Conservation (phyloP, 2,113 vertebrate genomes). For the Chiloscyllium plagiosum region DNA sequence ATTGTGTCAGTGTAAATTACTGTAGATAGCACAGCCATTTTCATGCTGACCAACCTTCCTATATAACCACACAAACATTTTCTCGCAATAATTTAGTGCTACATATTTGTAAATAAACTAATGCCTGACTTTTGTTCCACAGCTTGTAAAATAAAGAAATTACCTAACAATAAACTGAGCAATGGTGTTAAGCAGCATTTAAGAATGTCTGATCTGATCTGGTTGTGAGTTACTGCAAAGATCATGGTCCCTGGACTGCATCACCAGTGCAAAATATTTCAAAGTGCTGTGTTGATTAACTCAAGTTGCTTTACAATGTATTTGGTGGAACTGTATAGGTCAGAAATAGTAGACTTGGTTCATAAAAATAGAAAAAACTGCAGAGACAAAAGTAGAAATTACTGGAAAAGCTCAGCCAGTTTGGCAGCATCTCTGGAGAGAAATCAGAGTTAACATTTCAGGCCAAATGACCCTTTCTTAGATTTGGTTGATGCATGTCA, state of each 20-base stretch:
- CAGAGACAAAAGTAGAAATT: too few relatives aligned
- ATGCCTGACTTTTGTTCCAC: background rate
- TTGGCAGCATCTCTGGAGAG: too few relatives aligned
- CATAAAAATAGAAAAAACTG: too few relatives aligned
- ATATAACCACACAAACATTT: background rate
- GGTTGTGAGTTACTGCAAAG: background rate
- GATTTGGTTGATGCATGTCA: background rate
- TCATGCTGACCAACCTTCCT: background rate
- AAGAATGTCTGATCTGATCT: conserved; percentile 19
- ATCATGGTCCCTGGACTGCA: background rate
- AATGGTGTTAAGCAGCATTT: background rate
- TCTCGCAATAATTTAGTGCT: background rate
- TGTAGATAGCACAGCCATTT: background rate
- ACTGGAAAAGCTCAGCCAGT: too few relatives aligned
- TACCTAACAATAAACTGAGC: background rate
- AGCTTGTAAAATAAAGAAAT: background rate
- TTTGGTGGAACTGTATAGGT: background rate
- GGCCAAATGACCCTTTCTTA: too few relatives aligned
- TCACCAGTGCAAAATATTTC: background rate
- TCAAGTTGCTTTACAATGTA: background rate
- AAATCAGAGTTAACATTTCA: too few relatives aligned
- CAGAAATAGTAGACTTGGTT: background rate
- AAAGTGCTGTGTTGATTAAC: background rate
- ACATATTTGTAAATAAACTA: conserved; percentile 1
- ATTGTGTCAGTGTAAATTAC: background rate